Conservation (phyloP, 2,888 invertebrate genomes). For the Cataglyphis rosenhaueri region DNA sequence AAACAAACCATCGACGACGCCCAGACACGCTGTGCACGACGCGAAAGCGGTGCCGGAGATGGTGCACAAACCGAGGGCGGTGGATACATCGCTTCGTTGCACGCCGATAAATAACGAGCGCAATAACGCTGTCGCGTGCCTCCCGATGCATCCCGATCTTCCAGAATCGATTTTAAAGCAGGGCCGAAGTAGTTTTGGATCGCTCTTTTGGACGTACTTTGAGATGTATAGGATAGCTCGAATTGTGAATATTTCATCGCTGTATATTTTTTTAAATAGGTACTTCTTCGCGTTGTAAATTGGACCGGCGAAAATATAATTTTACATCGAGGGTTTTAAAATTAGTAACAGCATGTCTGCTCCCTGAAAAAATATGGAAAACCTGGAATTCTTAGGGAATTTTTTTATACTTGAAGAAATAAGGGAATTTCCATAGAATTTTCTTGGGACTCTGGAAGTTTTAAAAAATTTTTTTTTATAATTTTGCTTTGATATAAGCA, state of each 20-base stretch:
- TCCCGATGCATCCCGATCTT: not conserved
- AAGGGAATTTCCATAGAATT: too few species aligned
- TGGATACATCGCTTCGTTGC: conserved; percentile 36
- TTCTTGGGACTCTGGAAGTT: too few species aligned
- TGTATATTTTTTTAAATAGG: not conserved
- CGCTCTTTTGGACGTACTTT: not conserved
- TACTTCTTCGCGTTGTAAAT: not conserved
- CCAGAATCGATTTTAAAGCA: conserved; percentile 27
- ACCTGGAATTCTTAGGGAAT: too few species aligned
- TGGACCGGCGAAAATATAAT: not conserved
- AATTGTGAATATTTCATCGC: not conserved
- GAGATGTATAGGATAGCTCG: not conserved
- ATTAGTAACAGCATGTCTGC: not conserved
- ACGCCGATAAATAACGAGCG: conserved; percentile 41
- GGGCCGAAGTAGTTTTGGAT: not conserved
- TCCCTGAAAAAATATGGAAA: too few species aligned
- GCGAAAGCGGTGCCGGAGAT: not conserved
- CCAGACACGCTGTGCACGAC: conserved; percentile 29
- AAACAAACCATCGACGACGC: conserved; percentile 52
- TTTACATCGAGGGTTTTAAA: not conserved
- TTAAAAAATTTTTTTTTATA: too few species aligned
- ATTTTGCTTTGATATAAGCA: too few species aligned
- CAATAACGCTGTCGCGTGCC: conserved; percentile 30
- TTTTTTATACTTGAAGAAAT: too few species aligned
- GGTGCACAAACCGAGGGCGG: not conserved